phyloP scores from a whole-genome alignment of 2,797 vertebrate species.

The Dendrocincla fuliginosa region DNA sequence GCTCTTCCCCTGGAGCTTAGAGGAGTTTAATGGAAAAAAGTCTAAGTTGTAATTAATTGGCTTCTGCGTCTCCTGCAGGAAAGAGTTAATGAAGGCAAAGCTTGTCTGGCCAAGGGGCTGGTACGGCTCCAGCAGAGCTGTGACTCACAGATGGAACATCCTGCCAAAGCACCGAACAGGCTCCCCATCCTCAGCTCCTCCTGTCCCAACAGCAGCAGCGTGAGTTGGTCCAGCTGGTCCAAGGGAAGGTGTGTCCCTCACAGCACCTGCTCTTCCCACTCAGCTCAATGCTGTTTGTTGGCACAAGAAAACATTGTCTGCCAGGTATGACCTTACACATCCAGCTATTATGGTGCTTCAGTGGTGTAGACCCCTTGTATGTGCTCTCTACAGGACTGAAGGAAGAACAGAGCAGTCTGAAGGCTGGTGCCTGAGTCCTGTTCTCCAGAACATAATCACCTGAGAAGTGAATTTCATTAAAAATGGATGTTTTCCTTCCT shows the following conservation, averaged over 20 bases:
- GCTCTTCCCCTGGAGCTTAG: constrained; percentile 36
- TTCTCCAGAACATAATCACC: background rate
- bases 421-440: background rate
- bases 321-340: background rate
- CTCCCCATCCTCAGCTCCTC: constrained; percentile 14
- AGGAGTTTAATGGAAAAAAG: constrained; percentile 40
- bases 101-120: constrained; percentile 52
- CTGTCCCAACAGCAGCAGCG: background rate
- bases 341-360: background rate
- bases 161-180: background rate
- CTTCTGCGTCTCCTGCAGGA: constrained; percentile 55
- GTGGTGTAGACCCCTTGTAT: rapidly evolving
- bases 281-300: background rate
- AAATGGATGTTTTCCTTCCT: background rate
- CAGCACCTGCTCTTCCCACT: background rate
- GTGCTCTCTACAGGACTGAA: background rate
- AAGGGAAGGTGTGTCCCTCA: background rate
- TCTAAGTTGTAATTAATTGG: constrained; percentile 47
- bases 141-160: constrained; percentile 32
- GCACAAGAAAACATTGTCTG: background rate
- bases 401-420: background rate
- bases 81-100: constrained; percentile 67
- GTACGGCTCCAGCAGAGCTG: background rate
- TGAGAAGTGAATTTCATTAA: background rate
- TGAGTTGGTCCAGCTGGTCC: background rate